phyloP scores from a whole-genome alignment of 2,113 vertebrate genomes.

The Malurus cyaneus region DNA sequence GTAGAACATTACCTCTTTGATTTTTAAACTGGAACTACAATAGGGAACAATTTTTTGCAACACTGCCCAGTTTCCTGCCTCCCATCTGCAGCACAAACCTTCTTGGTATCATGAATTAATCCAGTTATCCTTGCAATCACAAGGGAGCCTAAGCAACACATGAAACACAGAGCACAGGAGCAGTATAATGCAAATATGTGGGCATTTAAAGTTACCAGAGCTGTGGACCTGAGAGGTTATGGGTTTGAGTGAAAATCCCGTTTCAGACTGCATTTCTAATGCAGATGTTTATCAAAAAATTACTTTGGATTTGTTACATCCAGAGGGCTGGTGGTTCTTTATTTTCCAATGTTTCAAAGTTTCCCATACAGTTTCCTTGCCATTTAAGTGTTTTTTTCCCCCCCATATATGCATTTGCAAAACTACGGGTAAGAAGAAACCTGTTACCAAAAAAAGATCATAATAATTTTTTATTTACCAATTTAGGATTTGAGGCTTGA shows the following conservation, averaged over 20 bases:
- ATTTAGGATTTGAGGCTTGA: background rate
- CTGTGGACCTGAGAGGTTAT: background rate
- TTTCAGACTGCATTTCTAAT: background rate
- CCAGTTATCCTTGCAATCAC: background rate
- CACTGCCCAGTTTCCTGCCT: background rate
- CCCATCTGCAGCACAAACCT: background rate
- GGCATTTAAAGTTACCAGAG: background rate
- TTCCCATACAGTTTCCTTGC: background rate
- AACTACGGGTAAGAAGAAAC: background rate
- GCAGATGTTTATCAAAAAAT: background rate
- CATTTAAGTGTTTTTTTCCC: background rate
- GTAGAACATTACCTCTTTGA: background rate
- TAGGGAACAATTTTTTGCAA: background rate
- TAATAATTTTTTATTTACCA: background rate
- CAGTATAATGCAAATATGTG: background rate
- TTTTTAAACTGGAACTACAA: background rate
- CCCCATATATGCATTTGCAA: background rate
- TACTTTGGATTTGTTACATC: background rate
- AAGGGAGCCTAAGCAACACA: background rate
- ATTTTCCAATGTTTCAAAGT: background rate
- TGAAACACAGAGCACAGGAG: background rate
- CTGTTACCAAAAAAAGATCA: background rate
- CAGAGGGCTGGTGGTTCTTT: rapidly evolving
- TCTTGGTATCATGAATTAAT: background rate
- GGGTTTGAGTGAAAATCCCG: background rate